Evolutionary conservation across 2,113 vertebrate genomes (phyloP), one percentile per base, ranked within the genome.

Genomic region (Lepidothrix coronata): DNA sequence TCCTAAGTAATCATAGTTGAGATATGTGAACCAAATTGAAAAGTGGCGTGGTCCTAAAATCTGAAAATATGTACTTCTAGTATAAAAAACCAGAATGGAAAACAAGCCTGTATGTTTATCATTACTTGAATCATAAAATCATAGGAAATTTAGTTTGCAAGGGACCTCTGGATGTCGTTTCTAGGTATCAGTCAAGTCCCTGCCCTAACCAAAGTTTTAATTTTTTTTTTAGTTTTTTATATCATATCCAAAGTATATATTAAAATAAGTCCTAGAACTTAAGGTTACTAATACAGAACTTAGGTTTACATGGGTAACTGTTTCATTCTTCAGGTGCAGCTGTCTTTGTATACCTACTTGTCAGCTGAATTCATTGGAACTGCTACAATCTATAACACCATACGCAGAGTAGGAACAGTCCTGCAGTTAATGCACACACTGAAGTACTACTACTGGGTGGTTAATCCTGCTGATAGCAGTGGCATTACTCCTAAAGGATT

Each of bases 371-470:
- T 99, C 96, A 99, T 99, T 79, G 99, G 99, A 88, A 99, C 99
- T 16, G 98, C 99, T 75, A 99, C 99, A 2, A 99, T 99, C 97
- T 99, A 99, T 71, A 99, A 98, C 96, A 99, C 99, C 51, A 99
- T 99, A 65, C 99, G 99, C 62, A 98, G 99, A 89, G 99, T 99
- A 81, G 99, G 99, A 86, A 99, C 99, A 6, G 99, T 99, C 84
- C 97, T 99, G 93, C 99, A 99, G 97, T 97, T 99, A 77, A 99
- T 99, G 99, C 99, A 99, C 93, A 99, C 98, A 0, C 95, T 99
- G 46, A 99, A 99, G 97, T 99, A 99, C 96, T 99, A 99, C 98
- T 99, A 99, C 98, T 99, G 99, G 99, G 99, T 98, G 66, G 95
- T 98, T 89, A 99, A 99, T 96, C 99, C 99, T 71, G 97, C 98